A percentile compares a stretch with the other conserved stretches of the same genome.
phyloP scores from a whole-genome alignment of 2,888 invertebrate species.

The Pteria penguin region DNA sequence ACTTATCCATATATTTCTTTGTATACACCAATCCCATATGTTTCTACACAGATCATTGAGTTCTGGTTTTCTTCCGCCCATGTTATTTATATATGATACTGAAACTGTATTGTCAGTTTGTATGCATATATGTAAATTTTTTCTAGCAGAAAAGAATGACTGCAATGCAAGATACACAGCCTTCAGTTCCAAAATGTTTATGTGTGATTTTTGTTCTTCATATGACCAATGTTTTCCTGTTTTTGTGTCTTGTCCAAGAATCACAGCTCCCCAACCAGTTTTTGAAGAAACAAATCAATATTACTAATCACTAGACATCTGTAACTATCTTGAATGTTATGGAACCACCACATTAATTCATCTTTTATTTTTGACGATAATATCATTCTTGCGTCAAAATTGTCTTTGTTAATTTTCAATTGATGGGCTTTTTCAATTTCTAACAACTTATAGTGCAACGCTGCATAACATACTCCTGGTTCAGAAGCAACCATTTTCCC shows the following conservation, averaged over 20 bases:
- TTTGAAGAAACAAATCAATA: slow-evolving; percentile 11
- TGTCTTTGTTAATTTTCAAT: slow-evolving; percentile 10
- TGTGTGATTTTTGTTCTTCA: slow-evolving; percentile 22
- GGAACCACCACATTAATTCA: slow-evolving; percentile 12
- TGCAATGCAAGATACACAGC: slow-evolving; percentile 28
- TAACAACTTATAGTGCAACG: slow-evolving; percentile 27
- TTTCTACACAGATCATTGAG: neutral
- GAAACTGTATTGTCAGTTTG: slow-evolving; percentile 40
- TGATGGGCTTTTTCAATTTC: slow-evolving; percentile 32
- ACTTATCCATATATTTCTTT: slow-evolving; percentile 34
- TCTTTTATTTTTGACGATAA: neutral
- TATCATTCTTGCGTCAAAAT: slow-evolving; percentile 21
- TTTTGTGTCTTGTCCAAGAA: neutral
- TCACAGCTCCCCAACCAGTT: slow-evolving; percentile 26
- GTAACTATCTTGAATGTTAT: slow-evolving; percentile 1
- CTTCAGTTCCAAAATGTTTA: slow-evolving; percentile 28
- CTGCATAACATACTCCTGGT: slow-evolving; percentile 31
- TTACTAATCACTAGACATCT: neutral
- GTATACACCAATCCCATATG: slow-evolving; percentile 36
- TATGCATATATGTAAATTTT: slow-evolving; percentile 27
- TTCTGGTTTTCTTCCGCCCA: slow-evolving; percentile 38
- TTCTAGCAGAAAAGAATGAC: slow-evolving; percentile 1
- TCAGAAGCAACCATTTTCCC: slow-evolving; percentile 37
- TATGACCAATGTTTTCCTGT: slow-evolving; percentile 32
- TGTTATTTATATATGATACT: slow-evolving; percentile 35